phyloP scores from a whole-genome alignment of 2,113 vertebrate species.

The Serilophus lunatus region DNA sequence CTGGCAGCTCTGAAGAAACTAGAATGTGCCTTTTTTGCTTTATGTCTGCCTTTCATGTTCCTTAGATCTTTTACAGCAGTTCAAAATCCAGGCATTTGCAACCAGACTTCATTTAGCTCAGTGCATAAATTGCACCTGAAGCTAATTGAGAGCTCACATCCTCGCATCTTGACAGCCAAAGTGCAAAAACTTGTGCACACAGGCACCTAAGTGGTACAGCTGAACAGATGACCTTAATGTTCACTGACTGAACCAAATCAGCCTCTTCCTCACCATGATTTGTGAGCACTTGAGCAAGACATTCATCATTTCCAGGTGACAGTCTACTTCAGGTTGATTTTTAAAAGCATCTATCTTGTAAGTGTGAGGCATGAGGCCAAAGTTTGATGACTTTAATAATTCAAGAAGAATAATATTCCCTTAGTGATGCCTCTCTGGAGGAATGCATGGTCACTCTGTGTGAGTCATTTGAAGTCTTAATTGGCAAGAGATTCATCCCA shows the following conservation, averaged over 20 bases:
- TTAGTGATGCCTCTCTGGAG: background rate
- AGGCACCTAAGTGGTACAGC: background rate
- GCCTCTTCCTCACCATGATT: background rate
- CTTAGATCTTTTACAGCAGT: background rate
- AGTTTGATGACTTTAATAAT: slow-evolving; percentile 24
- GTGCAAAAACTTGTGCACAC: background rate
- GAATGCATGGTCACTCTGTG: background rate
- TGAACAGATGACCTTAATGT: slow-evolving; percentile 27
- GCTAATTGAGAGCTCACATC: background rate
- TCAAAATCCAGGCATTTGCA: background rate
- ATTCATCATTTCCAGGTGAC: slow-evolving; percentile 13
- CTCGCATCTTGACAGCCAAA: background rate
- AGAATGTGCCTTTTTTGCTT: background rate
- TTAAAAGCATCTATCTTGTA: slow-evolving; percentile 9
- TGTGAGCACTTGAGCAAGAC: slow-evolving; percentile 10
- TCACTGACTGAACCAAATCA: slow-evolving; percentile 28
- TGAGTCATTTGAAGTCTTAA: slow-evolving; percentile 32
- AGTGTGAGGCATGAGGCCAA: background rate
- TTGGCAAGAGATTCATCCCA: background rate
- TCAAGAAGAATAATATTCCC: slow-evolving; percentile 4
- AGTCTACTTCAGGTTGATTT: slow-evolving; percentile 17
- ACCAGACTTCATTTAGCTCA: background rate
- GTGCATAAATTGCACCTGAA: background rate
- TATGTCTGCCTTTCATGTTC: background rate
- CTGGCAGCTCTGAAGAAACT: background rate